Evolutionary conservation across 2,888 invertebrate species (phyloP), one percentile per base, ranked within the genome.

Genomic region (Cataglyphis altisquamis): DNA sequence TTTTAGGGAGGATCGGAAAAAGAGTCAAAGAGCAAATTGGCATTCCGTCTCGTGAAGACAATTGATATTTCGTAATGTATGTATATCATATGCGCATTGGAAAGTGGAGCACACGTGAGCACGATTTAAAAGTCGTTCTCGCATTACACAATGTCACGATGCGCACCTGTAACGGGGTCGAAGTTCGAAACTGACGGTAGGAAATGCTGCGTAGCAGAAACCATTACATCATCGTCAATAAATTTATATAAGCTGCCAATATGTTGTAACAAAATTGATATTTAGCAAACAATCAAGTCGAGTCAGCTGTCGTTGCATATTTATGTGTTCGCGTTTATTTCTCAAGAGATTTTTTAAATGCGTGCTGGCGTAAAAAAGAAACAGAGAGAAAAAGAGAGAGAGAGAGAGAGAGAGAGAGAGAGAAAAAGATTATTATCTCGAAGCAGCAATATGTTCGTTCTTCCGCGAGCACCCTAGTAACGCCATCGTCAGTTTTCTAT

Each of bases 401-500:
- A 48, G 48, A 18, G 18, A 48, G 18, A 48, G 18, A 48, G 18
- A 15, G 12, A 57, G 6, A 57, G 1, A 57, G 5, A 57, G 5
- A 57, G 18, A 6, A 8, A 29, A 41, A 18, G 3, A 57, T 29
- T 15, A 57, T 75, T 57, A 41, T 21, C 18, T 18, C 41, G 45
- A 48, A 25, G 48, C 57, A 21, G 36, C n/a, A 36, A 66, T 25
- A 36, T n/a, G 72, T 62, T 62, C 60, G 48, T 36, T 70, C 41
- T 70, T 32, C 36, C 32, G 48, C 48, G 72, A 62, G 70, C 70
- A 62, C 32, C 36, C 72, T 78, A 70, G 70, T 70, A 78, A 18
- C 57, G 68, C 45, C 45, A 48, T 60, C 57, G 45, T 60, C 74
- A 81, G 82, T 78, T 82, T 84, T 84, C 87, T 73, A 70, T 70